These are phyloP conservation scores for Euwallacea similis DNA, from an alignment of 1,140 invertebrate genomes.

Conservation along the genomic window DNA sequence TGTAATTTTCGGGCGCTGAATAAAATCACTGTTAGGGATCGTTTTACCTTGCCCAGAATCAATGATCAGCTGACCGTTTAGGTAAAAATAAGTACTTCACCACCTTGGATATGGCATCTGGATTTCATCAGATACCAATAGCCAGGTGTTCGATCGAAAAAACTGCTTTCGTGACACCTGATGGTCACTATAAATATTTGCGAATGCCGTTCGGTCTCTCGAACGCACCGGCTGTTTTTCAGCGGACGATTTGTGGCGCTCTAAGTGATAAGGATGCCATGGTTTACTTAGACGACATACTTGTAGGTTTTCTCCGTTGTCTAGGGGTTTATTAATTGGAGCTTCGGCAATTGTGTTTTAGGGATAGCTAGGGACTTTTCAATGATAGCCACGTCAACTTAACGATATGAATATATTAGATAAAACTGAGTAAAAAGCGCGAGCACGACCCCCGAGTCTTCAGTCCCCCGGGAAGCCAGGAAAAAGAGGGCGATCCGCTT, in stretches of 20 bases:
- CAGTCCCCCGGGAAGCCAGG: no score
- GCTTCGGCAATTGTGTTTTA: no score
- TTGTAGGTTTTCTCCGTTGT: no score
- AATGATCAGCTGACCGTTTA: constrained; percentile 7
- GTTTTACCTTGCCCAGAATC: constrained; percentile 53
- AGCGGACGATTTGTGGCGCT: constrained; percentile 51
- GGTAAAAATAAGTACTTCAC: neutral
- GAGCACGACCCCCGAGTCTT: no score
- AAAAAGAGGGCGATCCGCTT: no score
- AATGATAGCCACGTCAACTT: no score
- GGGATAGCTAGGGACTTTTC: no score
- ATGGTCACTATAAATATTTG: constrained; percentile 54
- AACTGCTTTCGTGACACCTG: constrained; percentile 44
- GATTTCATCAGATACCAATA: constrained; percentile 45
- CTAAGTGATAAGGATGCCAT: constrained; percentile 37
- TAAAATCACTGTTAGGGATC: constrained; percentile 46
- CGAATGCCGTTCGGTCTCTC: constrained; percentile 55
- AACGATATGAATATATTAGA: no score
- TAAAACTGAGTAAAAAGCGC: no score
- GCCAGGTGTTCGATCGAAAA: constrained; percentile 48
- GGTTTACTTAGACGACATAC: constrained; percentile 42
- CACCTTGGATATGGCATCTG: constrained; percentile 38
- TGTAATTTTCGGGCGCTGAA: constrained; percentile 51
- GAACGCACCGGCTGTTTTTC: constrained; percentile 54
- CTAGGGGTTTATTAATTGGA: no score